Evolutionary conservation across 2,113 vertebrate genomes (phyloP).

Genomic region (Lycocorax pyrrhopterus): DNA sequence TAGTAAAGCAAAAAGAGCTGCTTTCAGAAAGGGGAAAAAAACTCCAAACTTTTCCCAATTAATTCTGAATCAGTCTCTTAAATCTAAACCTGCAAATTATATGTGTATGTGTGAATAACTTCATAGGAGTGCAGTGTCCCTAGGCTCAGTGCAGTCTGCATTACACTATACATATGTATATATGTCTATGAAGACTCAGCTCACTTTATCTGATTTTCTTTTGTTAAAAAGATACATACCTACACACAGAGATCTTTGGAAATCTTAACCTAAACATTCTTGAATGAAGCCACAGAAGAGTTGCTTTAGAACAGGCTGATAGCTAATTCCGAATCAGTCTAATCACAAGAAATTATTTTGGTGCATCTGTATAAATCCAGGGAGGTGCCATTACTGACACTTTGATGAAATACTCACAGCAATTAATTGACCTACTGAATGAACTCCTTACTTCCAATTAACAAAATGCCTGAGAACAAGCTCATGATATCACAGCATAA

Average conservation of each 20-base stretch:
- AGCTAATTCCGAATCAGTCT: neutral
- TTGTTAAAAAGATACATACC: neutral
- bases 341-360: neutral
- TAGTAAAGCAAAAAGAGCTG: neutral
- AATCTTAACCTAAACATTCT: neutral
- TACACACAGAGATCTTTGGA: neutral
- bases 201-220: neutral
- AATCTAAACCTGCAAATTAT: neutral
- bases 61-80: neutral
- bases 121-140: neutral
- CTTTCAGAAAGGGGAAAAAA: neutral
- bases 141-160: neutral
- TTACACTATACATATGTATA: neutral
- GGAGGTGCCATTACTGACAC: neutral
- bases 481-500: neutral
- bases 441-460: neutral
- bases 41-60: neutral
- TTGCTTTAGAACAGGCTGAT: neutral
- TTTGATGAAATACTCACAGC: neutral
- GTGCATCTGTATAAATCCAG: neutral
- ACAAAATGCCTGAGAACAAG: neutral
- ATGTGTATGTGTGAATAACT: neutral
- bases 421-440: neutral
- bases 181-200: neutral
- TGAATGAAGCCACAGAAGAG: neutral